phyloP scores from a whole-genome alignment of 2,888 invertebrate genomes.

The Yponomeuta plumbellus region DNA sequence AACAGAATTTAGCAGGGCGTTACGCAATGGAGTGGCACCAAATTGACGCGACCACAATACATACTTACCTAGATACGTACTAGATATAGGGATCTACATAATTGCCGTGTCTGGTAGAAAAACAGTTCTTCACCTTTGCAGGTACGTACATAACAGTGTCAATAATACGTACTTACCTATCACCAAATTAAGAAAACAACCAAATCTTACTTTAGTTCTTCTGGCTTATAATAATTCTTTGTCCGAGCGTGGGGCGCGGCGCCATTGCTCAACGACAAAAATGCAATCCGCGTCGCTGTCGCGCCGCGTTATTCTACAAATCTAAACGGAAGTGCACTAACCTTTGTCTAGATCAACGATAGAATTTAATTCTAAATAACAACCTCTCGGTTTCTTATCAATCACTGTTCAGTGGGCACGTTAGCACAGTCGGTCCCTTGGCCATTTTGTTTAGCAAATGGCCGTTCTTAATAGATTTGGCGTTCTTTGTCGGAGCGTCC shows the following conservation, averaged over 20 bases:
- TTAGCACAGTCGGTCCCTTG: constrained; percentile 31
- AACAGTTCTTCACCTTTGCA: neutral
- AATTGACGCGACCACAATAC: neutral
- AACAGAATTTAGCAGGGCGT: neutral
- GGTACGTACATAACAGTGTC: neutral
- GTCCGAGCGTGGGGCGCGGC: neutral
- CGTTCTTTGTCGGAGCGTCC: constrained; percentile 42
- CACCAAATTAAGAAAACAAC: neutral
- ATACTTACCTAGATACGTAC: neutral
- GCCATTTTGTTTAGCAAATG: constrained; percentile 38
- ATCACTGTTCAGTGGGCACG: constrained; percentile 30
- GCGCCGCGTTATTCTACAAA: neutral
- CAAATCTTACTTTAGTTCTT: neutral
- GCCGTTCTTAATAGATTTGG: constrained; percentile 23
- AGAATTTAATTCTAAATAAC: constrained; percentile 17
- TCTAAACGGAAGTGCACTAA: constrained; percentile 17
- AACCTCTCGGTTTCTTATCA: constrained; percentile 27
- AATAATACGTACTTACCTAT: neutral
- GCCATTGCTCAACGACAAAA: constrained; percentile 5
- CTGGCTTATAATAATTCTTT: neutral
- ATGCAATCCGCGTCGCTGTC: neutral
- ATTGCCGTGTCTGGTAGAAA: neutral
- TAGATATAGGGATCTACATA: neutral
- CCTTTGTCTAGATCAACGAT: constrained; percentile 16
- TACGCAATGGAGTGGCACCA: neutral